Percentiles rank a stretch among this genome's conserved stretches.
phyloP scores from a whole-genome alignment of 2,113 vertebrate species.

The Fregata magnificens region DNA sequence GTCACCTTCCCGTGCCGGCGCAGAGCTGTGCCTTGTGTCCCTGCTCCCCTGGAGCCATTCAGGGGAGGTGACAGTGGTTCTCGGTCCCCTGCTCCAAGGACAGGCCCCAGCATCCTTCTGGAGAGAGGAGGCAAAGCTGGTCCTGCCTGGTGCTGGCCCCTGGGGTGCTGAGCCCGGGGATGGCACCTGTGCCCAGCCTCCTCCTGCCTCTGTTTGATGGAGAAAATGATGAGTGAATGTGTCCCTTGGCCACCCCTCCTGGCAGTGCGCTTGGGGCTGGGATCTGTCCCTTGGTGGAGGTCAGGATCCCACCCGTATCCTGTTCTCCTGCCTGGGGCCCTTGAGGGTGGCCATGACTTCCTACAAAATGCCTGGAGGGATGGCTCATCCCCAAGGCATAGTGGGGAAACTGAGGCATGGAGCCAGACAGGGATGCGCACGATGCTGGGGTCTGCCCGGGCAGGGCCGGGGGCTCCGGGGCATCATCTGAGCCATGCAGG shows the following conservation, averaged over 20 bases:
- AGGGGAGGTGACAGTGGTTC: neutral
- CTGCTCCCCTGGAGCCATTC: neutral
- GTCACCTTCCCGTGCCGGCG: accelerated
- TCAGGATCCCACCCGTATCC: neutral
- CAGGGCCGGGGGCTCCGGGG: neutral
- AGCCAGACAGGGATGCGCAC: accelerated
- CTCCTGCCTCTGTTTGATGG: neutral
- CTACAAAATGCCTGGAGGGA: neutral
- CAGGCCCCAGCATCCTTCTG: neutral
- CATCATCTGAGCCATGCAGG: accelerated
- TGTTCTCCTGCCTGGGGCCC: accelerated
- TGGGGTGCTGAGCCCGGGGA: neutral
- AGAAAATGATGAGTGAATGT: accelerated
- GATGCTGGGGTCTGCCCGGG: accelerated
- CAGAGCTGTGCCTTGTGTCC: neutral
- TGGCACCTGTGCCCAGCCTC: neutral
- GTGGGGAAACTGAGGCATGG: neutral
- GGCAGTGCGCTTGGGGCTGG: accelerated
- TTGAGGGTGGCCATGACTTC: neutral
- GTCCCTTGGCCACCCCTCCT: neutral
- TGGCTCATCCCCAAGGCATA: neutral
- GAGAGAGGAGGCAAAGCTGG: neutral
- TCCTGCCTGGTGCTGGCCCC: neutral
- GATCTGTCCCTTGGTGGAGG: neutral
- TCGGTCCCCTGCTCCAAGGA: neutral